phyloP scores from a whole-genome alignment of 2,888 invertebrate species.

The Eugnorisma glareosa region DNA sequence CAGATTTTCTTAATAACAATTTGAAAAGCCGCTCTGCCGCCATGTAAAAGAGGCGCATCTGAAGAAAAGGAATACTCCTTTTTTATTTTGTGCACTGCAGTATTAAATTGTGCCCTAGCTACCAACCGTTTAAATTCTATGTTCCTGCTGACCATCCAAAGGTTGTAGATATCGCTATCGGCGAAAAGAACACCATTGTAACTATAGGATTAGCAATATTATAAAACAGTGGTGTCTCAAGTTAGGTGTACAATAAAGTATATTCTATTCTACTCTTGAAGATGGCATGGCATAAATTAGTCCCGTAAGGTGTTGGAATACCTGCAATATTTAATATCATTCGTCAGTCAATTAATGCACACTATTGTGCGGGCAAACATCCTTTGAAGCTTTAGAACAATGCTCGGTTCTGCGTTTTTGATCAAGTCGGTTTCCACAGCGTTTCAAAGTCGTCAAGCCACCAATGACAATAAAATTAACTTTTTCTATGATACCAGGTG shows the following conservation, averaged over 20 bases:
- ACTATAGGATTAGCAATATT: no score
- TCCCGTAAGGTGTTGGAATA: neutral
- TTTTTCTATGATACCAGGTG: constrained; percentile 91
- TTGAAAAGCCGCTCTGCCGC: neutral
- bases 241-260: no score
- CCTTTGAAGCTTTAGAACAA: neutral
- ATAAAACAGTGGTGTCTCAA: no score
- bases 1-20: neutral
- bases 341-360: neutral
- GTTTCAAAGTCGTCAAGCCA: neutral
- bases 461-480: neutral
- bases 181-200: no score
- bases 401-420: neutral
- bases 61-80: neutral
- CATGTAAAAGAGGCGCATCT: neutral
- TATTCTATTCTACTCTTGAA: neutral
- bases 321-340: neutral
- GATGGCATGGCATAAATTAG: neutral
- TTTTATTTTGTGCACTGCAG: neutral
- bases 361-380: neutral
- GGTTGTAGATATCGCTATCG: no score
- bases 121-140: no score
- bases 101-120: neutral
- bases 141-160: no score
- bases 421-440: neutral